Evolutionary conservation across 1,140 invertebrate species (phyloP).

Genomic region (Cecropterus lyciades): DNA sequence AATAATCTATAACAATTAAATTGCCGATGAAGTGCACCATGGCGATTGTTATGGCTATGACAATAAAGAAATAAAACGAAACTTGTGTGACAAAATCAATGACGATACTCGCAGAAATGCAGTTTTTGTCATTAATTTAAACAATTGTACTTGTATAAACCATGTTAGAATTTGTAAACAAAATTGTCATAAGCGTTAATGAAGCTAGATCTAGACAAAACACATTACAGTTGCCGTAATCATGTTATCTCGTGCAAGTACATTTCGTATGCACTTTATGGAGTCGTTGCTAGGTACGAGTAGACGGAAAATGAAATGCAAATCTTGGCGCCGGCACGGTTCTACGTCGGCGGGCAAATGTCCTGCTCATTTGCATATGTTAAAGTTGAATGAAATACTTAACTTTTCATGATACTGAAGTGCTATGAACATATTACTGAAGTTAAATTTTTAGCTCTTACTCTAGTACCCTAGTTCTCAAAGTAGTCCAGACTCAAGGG

Average conservation of each 20-base stretch:
- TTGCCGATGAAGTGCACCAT: no score
- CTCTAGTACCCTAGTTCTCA: no score
- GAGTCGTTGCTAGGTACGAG: not conserved
- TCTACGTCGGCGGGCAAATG: slow-evolving; percentile 5
- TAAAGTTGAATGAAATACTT: slow-evolving; percentile 4
- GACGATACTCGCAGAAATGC: no score
- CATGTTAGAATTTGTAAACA: no score
- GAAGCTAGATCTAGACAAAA: slow-evolving; percentile 1
- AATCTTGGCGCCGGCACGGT: slow-evolving; percentile 3
- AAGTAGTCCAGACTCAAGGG: no score
- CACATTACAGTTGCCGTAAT: not conserved
- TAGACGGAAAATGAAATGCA: slow-evolving; percentile 17
- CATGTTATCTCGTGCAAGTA: slow-evolving; percentile 10
- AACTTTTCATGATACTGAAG: not conserved
- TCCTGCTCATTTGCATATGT: slow-evolving; percentile 28
- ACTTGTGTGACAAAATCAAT: no score
- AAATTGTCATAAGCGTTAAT: not conserved
- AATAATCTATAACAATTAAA: no score
- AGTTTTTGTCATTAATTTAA: no score
- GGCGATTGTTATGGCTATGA: no score
- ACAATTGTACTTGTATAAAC: no score
- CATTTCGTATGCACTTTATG: slow-evolving; percentile 6
- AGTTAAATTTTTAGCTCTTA: not conserved
- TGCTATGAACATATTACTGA: no score
- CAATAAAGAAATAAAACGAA: no score